Evolutionary conservation across 2,797 vertebrate species (phyloP).

Genomic region (Rallus crepitans): DNA sequence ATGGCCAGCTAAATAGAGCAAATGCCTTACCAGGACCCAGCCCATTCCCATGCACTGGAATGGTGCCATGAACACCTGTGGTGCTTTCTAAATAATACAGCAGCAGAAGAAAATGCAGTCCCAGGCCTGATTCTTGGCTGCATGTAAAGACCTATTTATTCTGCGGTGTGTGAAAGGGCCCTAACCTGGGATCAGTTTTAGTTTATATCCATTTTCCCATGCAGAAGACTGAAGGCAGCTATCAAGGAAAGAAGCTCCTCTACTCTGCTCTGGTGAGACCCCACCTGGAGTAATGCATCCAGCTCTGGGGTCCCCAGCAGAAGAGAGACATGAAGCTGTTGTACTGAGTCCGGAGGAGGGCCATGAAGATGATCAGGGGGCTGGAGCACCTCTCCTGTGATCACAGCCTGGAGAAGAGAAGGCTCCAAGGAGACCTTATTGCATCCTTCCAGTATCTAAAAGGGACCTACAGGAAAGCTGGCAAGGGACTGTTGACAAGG

Average conservation of each 20-base stretch:
- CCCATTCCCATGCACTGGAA: neutral
- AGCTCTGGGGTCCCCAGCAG: too few relatives aligned
- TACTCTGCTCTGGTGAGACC: too few relatives aligned
- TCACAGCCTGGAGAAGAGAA: too few relatives aligned
- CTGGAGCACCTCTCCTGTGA: too few relatives aligned
- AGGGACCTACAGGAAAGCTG: too few relatives aligned
- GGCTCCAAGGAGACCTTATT: too few relatives aligned
- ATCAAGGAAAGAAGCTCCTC: neutral
- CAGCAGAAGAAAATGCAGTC: constrained; percentile 14
- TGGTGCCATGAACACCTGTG: constrained; percentile 20
- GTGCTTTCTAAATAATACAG: constrained; percentile 34
- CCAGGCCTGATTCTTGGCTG: neutral
- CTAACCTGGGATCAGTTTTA: neutral
- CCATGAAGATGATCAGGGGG: too few relatives aligned
- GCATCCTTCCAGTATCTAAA: too few relatives aligned
- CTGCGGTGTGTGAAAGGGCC: neutral
- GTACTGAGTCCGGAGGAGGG: too few relatives aligned
- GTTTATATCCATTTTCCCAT: neutral
- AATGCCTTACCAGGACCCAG: constrained; percentile 20
- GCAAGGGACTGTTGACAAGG: too few relatives aligned
- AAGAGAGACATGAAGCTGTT: too few relatives aligned
- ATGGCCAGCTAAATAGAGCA: constrained; percentile 31
- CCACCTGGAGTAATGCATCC: too few relatives aligned
- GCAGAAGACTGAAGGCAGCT: neutral
- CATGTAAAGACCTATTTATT: neutral